Base-by-base conservation (phyloP, 2,888 invertebrate species). In the Drepana falcataria region DNA sequence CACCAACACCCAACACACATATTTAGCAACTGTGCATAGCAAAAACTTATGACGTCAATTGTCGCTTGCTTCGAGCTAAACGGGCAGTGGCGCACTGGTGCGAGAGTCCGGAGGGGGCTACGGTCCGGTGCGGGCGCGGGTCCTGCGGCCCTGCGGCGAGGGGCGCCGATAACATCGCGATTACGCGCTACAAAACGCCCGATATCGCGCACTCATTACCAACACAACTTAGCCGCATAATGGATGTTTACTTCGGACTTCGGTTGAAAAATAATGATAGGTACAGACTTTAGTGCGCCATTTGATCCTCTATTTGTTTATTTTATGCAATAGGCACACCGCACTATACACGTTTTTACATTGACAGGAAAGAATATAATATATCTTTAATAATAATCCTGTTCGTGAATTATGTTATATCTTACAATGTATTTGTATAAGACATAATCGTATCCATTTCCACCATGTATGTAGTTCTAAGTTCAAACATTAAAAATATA, bases 161-260 rank as follows among this genome's bases (percentile, higher is more conserved):
- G 70, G 66, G 64, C 59, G 53, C 64, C 70, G 84, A 86, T 85
- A 85, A 77, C 78, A 88, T 88, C 89, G 74, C 84, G 85, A 89
- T 89, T 87, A 90, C 79, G 70, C 79, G 84, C 79, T 85, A 89
- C 90, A 89, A 90, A 90, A 88, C 87, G 87, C 72, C 71, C 74
- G 80, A 83, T 85, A 85, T 75, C 81, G 82, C 73, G 73, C 68
- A 66, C 81, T 85, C 82, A 85, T 86, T 86, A 86, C 77, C 65
- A 65, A 68, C 74, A 71, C 70, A 75, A 73, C 74, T 79, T 76
- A 77, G 73, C 77, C 69, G 79, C 79, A 73, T 82, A 80, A 83
- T 80, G 75, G 73, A 76, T 77, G 75, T 79, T 80, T 76, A 75
- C 69, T 61, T n/a, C n/a, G 60, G 44, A 65, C 59, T 64, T 64